Conservation (phyloP, 2,888 invertebrate species). For the Drosophila cracens region DNA sequence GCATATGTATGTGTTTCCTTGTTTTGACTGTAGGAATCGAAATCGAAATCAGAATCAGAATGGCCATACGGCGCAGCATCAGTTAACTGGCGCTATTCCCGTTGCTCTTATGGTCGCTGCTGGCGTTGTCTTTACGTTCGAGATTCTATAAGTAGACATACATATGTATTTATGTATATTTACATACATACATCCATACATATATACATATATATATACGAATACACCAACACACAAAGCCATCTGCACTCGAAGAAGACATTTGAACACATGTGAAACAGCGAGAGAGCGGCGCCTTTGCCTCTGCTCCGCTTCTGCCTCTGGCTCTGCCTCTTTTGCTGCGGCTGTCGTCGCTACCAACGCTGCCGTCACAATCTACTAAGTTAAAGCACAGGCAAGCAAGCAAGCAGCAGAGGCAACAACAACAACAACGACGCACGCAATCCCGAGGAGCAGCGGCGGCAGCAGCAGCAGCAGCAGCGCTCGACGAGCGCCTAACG, state of each 20-base stretch:
- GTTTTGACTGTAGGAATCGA: constrained; percentile 46
- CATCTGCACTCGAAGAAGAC: constrained; percentile 28
- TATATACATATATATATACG: constrained; percentile 35
- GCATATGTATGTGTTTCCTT: constrained; percentile 36
- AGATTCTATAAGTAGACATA: constrained; percentile 74
- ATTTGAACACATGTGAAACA: constrained; percentile 70
- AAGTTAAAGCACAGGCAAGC: constrained; percentile 71
- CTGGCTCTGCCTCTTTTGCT: constrained; percentile 22
- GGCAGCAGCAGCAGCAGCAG: constrained; percentile 30
- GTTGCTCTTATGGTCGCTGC: constrained; percentile 38
- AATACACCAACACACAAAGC: constrained; percentile 25
- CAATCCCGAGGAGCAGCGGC: constrained; percentile 45
- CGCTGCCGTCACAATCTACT: constrained; percentile 70
- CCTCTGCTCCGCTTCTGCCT: constrained; percentile 11
- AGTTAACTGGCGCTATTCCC: constrained; percentile 57
- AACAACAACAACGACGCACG: constrained; percentile 19
- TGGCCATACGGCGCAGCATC: constrained; percentile 55
- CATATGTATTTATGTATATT: constrained; percentile 59
- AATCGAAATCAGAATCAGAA: constrained; percentile 51
- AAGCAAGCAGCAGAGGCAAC: constrained; percentile 3
- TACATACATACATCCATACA: constrained; percentile 51
- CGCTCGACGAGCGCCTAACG: constrained; percentile 65
- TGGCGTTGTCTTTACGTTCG: constrained; percentile 53
- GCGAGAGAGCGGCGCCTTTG: constrained; percentile 34
- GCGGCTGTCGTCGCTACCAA: constrained; percentile 20